Conservation (phyloP, 2,888 invertebrate species). For the Eurois occulta region DNA sequence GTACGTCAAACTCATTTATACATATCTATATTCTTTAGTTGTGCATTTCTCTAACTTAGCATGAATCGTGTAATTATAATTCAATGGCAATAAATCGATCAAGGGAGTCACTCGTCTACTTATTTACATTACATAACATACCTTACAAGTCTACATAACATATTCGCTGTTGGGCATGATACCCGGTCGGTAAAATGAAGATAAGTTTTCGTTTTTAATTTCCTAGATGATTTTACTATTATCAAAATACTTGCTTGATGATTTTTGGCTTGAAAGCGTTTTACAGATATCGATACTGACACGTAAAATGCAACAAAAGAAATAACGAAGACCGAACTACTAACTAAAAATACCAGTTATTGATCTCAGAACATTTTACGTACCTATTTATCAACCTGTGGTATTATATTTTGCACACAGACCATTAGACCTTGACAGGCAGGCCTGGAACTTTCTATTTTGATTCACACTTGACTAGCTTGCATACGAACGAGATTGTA, state of each 20-base stretch:
- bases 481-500: slow-evolving; percentile 20
- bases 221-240: neutral
- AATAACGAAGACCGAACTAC: neutral
- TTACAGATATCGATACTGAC: neutral
- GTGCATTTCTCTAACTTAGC: too few relatives aligned
- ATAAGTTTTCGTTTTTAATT: neutral
- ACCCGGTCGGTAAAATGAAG: neutral
- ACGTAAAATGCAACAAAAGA: neutral
- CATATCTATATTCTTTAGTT: too few relatives aligned
- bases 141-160: too few relatives aligned
- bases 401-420: slow-evolving; percentile 35
- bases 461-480: slow-evolving; percentile 56
- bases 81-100: too few relatives aligned
- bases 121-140: too few relatives aligned
- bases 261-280: neutral
- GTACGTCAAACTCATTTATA: too few relatives aligned
- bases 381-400: slow-evolving; percentile 18
- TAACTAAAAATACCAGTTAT: slow-evolving; percentile 19
- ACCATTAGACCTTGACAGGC: slow-evolving; percentile 62
- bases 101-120: too few relatives aligned
- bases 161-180: too few relatives aligned
- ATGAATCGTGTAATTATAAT: too few relatives aligned
- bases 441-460: slow-evolving; percentile 59
- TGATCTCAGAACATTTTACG: slow-evolving; percentile 1
- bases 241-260: neutral